A percentile compares a stretch with the other conserved stretches of the same genome.
Evolutionary conservation across 2,888 invertebrate species (phyloP).

Genomic region (Coleophora flavipennella): DNA sequence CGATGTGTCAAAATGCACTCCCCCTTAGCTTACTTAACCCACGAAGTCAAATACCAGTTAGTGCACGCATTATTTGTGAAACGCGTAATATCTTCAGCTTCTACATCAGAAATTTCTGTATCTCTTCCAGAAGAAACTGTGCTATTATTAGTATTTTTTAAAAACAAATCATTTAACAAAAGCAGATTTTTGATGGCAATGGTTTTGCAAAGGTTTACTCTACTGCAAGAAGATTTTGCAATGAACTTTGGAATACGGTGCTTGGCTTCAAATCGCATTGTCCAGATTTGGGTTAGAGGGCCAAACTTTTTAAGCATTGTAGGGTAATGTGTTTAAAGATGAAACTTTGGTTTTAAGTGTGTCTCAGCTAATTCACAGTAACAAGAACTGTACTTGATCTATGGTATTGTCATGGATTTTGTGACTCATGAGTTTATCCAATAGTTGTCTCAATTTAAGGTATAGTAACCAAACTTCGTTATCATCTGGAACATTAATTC

Average conservation of each 20-base stretch:
- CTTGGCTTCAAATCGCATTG: conserved; percentile 16
- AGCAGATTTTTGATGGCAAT: conserved; percentile 12
- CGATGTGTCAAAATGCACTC: not conserved
- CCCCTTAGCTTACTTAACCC: not conserved
- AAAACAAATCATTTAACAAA: conserved; percentile 9
- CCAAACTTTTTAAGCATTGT: conserved; percentile 11
- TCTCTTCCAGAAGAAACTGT: not conserved
- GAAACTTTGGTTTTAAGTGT: conserved; percentile 1
- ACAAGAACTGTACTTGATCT: conserved; percentile 7
- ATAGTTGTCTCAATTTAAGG: not conserved
- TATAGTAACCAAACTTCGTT: conserved; percentile 12
- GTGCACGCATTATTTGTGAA: not conserved
- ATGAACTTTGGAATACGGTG: conserved; percentile 11
- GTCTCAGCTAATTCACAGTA: conserved; percentile 3
- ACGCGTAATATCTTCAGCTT: not conserved
- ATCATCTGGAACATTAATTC: conserved; percentile 10
- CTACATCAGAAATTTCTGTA: not conserved
- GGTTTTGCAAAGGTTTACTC: conserved; percentile 10
- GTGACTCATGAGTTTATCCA: conserved; percentile 1
- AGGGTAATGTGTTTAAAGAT: conserved; percentile 12
- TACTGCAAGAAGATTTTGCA: conserved; percentile 6
- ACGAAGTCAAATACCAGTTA: not conserved
- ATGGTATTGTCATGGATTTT: conserved; percentile 4
- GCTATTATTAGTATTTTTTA: not conserved
- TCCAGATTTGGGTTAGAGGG: conserved; percentile 11